phyloP scores from a whole-genome alignment of 2,888 invertebrate genomes.

The Pelosia muscerda region DNA sequence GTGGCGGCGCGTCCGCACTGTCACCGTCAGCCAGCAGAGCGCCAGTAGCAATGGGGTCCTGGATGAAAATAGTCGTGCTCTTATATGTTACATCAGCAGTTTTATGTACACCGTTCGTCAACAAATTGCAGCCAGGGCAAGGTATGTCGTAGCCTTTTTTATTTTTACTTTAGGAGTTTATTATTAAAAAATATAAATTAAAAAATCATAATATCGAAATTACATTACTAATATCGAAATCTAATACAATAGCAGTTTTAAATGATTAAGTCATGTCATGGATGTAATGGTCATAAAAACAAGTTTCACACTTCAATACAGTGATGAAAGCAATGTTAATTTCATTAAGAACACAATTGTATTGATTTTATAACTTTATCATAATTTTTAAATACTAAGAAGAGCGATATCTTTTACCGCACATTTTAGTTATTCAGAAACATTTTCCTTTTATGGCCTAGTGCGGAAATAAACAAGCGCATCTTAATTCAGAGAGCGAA shows the following conservation, averaged over 20 bases:
- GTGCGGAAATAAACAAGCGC: conserved; percentile 36
- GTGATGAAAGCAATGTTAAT: background rate
- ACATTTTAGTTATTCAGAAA: background rate
- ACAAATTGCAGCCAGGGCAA: conserved; percentile 74
- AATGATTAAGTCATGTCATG: background rate
- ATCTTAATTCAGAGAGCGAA: conserved; percentile 57
- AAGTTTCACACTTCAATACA: background rate
- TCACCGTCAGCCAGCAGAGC: conserved; percentile 13
- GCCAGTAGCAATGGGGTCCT: conserved; percentile 79
- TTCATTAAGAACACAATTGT: background rate
- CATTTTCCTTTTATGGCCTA: background rate
- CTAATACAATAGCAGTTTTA: background rate
- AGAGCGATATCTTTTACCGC: background rate
- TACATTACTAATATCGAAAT: background rate
- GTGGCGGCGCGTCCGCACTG: conserved; percentile 56
- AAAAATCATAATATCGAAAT: background rate
- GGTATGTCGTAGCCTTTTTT: conserved; percentile 57
- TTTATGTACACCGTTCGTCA: conserved; percentile 72
- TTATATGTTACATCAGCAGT: conserved; percentile 60
- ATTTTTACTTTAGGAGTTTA: background rate
- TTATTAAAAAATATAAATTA: background rate
- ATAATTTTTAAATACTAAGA: background rate
- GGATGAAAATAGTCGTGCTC: conserved; percentile 69
- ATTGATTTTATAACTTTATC: background rate
- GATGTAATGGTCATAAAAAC: background rate